Conservation (phyloP, 2,797 vertebrate species). For the Florisuga fusca region DNA sequence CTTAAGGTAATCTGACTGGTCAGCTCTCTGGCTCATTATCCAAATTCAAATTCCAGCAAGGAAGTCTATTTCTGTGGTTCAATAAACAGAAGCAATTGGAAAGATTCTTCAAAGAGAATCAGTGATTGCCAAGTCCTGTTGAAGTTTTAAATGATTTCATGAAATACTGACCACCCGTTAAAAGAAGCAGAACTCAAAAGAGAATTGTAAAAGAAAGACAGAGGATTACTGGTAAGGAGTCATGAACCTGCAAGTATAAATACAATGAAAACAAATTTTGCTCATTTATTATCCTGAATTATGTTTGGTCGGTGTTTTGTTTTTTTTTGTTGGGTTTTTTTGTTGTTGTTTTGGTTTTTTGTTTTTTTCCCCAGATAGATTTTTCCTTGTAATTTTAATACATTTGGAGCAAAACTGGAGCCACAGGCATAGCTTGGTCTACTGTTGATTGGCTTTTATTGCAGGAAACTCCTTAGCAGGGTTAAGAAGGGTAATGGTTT, state of each 20-base stretch:
- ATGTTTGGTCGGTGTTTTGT: no score
- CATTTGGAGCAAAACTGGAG: background rate
- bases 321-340: no score
- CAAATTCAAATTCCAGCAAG: constrained; percentile 26
- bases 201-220: background rate
- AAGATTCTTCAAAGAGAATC: constrained; percentile 35
- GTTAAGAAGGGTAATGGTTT: background rate
- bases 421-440: background rate
- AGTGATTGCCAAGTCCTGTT: background rate
- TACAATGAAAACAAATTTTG: background rate
- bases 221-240: background rate
- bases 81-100: constrained; percentile 50
- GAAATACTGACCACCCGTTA: background rate
- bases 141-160: background rate
- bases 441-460: background rate
- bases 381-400: background rate
- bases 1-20: constrained; percentile 62
- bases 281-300: background rate
- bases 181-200: background rate
- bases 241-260: background rate
- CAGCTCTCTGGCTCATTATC: constrained; percentile 62
- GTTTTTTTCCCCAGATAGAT: background rate
- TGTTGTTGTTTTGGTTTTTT: no score
- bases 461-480: background rate
- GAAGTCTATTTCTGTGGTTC: constrained; percentile 56